These are phyloP conservation scores for Temnothorax ravouxi DNA, from an alignment of 2,888 invertebrate genomes.

Conservation along the genomic window DNA sequence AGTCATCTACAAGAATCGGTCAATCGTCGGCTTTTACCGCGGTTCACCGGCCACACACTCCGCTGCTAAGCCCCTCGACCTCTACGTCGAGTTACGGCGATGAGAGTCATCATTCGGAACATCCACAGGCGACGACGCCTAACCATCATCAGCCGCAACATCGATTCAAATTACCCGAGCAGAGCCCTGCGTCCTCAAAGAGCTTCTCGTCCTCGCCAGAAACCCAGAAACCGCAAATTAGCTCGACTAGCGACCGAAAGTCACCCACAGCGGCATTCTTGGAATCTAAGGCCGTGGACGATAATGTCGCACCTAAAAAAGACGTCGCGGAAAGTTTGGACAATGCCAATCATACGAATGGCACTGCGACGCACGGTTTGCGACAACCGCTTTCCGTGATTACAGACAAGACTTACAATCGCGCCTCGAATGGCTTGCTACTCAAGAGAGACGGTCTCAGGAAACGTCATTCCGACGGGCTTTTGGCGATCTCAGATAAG, in stretches of 20 bases:
- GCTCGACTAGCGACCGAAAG: conserved; percentile 82
- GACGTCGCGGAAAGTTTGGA: conserved; percentile 51
- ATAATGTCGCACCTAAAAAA: conserved; percentile 16
- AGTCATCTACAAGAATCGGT: conserved; percentile 78
- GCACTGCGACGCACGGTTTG: conserved; percentile 65
- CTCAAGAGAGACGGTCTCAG: conserved; percentile 78
- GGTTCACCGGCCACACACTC: conserved; percentile 88
- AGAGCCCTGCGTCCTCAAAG: conserved; percentile 78
- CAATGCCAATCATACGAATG: conserved; percentile 36
- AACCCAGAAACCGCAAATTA: conserved; percentile 84
- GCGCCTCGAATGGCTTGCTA: conserved; percentile 62
- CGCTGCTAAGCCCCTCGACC: conserved; percentile 91
- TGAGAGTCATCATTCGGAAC: conserved; percentile 86
- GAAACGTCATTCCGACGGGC: conserved; percentile 82
- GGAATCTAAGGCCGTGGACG: conserved; percentile 73
- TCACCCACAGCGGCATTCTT: conserved; percentile 76
- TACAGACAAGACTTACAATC: conserved; percentile 84
- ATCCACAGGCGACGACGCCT: conserved; percentile 76
- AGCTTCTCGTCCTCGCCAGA: conserved; percentile 82
- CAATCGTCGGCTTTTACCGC: conserved; percentile 85
- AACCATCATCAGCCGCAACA: conserved; percentile 68
- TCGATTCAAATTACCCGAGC: conserved; percentile 82
- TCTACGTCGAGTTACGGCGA: conserved; percentile 90
- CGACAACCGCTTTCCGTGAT: conserved; percentile 85
- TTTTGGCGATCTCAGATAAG: conserved; percentile 82